Evolutionary conservation across 2,888 invertebrate species (phyloP), one percentile per base, ranked within the genome.

Genomic region (Ceraclea dissimilis): DNA sequence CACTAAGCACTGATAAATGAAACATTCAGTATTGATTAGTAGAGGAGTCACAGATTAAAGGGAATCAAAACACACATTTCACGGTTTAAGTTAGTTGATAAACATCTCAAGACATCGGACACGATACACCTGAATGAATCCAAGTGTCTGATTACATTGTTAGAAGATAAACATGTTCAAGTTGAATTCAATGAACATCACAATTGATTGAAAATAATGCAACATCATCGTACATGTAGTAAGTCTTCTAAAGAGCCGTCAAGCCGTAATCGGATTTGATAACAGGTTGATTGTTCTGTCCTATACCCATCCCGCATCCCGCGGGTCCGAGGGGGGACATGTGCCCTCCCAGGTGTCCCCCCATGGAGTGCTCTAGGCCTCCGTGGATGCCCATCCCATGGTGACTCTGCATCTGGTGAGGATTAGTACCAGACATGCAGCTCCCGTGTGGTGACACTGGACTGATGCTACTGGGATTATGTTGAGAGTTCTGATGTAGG

Each of bases 241-340:
- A 8, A 16, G 33, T 53, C 53, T 71, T 73, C 81, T 84, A 84
- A 71, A 84, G 80, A 53, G 90, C 84, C 70, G 90, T 92, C 67
- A 93, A 82, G 71, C 89, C 92, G 70, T 92, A 92, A 75, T 92
- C 91, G 65, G 90, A 88, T 75, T 91, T 91, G 67, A 90, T 88
- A 67, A 85, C 78, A 61, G 83, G 76, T 63, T 81, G 79, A 63
- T 67, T 73, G 49, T 66, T 65, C 44, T 75, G 68, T 57, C 66
- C 69, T 57, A 76, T 69, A 39, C 75, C 75, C 5, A 73, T 72
- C 20, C 77, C 78, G 58, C 76, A 77, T 26, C 75, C 73, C 20
- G 79, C 71, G 51, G 73, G 71, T 18, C 79, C 74, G 21, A 79
- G 72, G 11, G 83, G 80, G 6, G 81, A 79, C 49, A 82, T 75